These are phyloP conservation scores for Danio jaintianensis DNA, from an alignment of 2,797 vertebrate species.

Conservation along the genomic window DNA sequence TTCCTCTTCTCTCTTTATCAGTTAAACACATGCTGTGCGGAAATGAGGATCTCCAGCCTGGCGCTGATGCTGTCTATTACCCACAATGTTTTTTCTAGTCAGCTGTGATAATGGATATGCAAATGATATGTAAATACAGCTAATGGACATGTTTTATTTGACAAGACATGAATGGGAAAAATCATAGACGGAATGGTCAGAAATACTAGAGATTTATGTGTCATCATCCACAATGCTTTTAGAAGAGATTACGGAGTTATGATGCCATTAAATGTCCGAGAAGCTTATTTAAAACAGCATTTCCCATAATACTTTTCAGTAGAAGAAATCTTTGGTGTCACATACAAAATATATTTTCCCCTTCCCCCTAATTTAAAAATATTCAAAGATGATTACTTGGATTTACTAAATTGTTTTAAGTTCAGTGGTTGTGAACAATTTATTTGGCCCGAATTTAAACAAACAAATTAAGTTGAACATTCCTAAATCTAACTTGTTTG, in stretches of 20 bases:
- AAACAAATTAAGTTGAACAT: too few species aligned
- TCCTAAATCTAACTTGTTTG: too few species aligned
- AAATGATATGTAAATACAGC: conserved; percentile 62
- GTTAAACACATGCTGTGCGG: conserved; percentile 54
- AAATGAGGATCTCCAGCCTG: conserved; percentile 48
- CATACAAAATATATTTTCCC: not conserved
- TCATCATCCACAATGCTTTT: not conserved
- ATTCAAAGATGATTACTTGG: too few species aligned
- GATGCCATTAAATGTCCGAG: not conserved
- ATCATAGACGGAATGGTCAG: not conserved
- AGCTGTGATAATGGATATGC: conserved; percentile 55
- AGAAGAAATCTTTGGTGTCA: not conserved
- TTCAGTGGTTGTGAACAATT: too few species aligned
- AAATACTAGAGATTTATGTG: not conserved
- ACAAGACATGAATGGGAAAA: conserved; percentile 15
- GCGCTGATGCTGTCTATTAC: conserved; percentile 42
- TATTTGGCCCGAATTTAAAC: too few species aligned
- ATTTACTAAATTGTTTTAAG: too few species aligned
- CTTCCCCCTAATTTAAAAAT: too few species aligned
- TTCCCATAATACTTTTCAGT: not conserved
- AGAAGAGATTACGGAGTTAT: not conserved
- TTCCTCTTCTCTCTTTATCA: conserved; percentile 25
- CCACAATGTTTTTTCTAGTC: conserved; percentile 52
- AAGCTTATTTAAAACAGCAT: not conserved
- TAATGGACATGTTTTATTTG: conserved; percentile 49